A percentile compares a stretch with the other conserved stretches of the same genome.
phyloP scores from a whole-genome alignment of 2,888 invertebrate species.

The Exephanes ischioxanthus region DNA sequence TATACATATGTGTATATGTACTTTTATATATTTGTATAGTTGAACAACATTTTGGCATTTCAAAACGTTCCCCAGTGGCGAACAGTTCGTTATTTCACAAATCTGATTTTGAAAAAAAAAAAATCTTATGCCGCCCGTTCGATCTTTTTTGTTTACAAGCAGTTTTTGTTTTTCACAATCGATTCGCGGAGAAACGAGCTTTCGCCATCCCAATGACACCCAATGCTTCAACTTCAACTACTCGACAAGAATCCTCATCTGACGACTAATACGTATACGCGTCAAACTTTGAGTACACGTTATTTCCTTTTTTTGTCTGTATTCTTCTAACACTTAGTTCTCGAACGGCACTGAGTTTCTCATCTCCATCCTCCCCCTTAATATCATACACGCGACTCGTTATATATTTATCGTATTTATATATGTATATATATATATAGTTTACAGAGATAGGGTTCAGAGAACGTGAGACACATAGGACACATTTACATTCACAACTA shows the following conservation, averaged over 20 bases:
- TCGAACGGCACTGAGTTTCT: constrained; percentile 56
- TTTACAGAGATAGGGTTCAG: constrained; percentile 62
- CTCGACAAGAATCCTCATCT: constrained; percentile 24
- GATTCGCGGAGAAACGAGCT: neutral
- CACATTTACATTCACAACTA: constrained; percentile 68
- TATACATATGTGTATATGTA: constrained; percentile 43
- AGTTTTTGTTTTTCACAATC: constrained; percentile 38
- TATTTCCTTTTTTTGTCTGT: constrained; percentile 5
- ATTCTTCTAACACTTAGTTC: constrained; percentile 43
- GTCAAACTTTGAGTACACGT: constrained; percentile 56
- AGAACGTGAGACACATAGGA: constrained; percentile 65
- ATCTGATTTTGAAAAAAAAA: constrained; percentile 3
- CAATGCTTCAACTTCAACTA: constrained; percentile 49
- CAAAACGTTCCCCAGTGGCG: constrained; percentile 79
- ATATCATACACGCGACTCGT: constrained; percentile 64
- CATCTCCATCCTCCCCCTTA: constrained; percentile 36
- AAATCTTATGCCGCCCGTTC: constrained; percentile 16
- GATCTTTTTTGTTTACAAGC: constrained; percentile 66
- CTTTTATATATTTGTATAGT: constrained; percentile 67
- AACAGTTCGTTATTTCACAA: constrained; percentile 26
- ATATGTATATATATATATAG: constrained; percentile 56
- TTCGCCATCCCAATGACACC: constrained; percentile 27
- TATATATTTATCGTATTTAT: constrained; percentile 56
- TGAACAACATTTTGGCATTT: constrained; percentile 84
- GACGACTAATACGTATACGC: constrained; percentile 27